Percentiles rank a stretch among this genome's conserved stretches.
phyloP scores from a whole-genome alignment of 2,113 vertebrate genomes.

The Columba janthina region DNA sequence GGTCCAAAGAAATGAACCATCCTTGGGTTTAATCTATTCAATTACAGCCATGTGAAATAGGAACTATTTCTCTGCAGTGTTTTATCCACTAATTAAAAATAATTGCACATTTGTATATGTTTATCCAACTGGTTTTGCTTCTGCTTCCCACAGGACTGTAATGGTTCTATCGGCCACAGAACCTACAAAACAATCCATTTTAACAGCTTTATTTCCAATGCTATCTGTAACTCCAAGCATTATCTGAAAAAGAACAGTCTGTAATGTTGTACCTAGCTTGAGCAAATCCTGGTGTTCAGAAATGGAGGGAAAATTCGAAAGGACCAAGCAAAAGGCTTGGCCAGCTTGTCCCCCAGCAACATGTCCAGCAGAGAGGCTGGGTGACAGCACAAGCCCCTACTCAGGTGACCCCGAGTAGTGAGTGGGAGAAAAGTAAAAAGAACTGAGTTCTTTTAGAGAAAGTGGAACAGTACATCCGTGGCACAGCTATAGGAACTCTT shows the following conservation, averaged over 20 bases:
- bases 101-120: conserved; percentile 36
- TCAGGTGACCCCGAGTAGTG: not conserved
- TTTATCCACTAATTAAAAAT: conserved; percentile 53
- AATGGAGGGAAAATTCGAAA: not conserved
- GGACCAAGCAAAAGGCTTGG: not conserved
- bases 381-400: not conserved
- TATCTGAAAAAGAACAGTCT: not conserved
- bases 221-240: not conserved
- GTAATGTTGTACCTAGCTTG: not conserved
- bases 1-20: not conserved
- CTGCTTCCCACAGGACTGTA: not conserved
- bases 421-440: not conserved
- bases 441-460: not conserved
- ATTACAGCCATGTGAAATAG: not conserved
- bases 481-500: not conserved
- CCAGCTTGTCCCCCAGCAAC: accelerated
- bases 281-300: not conserved
- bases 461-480: not conserved
- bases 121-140: conserved; percentile 48
- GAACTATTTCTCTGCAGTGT: not conserved
- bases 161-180: not conserved
- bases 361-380: not conserved
- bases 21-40: not conserved
- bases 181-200: conserved; percentile 34
- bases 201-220: conserved; percentile 32